Evolutionary conservation across 2,797 vertebrate genomes (phyloP).

Genomic region (Arctocebus calabarensis): DNA sequence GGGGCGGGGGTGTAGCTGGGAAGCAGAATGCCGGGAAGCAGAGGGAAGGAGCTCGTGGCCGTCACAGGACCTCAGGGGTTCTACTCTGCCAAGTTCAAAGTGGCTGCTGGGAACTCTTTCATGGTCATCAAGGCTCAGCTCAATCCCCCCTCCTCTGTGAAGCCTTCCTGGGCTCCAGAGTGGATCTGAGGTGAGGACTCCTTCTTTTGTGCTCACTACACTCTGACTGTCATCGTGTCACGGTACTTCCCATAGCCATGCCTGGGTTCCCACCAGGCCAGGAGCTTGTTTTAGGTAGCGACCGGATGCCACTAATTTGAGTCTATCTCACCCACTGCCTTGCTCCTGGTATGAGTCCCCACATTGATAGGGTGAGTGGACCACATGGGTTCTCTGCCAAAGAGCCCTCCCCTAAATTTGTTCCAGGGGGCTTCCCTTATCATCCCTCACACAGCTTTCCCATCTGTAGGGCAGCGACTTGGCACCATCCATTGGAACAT

Average conservation of each 20-base stretch:
- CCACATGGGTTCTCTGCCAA: not conserved
- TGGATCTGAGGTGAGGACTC: not conserved
- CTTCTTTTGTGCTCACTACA: not conserved
- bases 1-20: not conserved
- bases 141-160: not conserved
- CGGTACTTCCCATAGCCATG: not conserved
- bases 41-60: rapidly evolving
- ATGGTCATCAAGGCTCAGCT: not conserved
- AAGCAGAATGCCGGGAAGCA: not conserved
- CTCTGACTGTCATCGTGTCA: not conserved
- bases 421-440: too few relatives aligned
- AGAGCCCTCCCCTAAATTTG: not conserved
- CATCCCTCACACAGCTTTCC: not conserved
- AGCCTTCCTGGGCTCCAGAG: not conserved
- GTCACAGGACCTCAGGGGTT: not conserved
- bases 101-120: not conserved
- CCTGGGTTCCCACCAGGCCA: not conserved
- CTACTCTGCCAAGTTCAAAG: rapidly evolving
- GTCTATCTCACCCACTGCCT: not conserved
- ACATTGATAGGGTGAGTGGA: not conserved
- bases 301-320: not conserved
- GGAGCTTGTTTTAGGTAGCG: not conserved
- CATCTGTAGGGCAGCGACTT: not conserved
- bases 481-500: not conserved
- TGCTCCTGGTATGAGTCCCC: not conserved